phyloP scores from a whole-genome alignment of 2,888 invertebrate genomes.

The Formica aserva region DNA sequence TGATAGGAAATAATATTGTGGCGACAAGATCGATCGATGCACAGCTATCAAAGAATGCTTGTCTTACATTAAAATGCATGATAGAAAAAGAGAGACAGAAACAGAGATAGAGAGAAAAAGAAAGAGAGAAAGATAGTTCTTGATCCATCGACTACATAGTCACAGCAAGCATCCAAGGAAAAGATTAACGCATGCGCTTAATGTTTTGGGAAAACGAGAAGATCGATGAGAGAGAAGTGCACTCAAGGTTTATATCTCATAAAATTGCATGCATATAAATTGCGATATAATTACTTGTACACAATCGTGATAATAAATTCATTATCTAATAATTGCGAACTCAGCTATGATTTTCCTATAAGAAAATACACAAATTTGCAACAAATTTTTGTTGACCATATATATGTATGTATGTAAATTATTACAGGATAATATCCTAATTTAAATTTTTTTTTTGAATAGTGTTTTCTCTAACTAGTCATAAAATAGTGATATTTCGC shows the following conservation, averaged over 20 bases:
- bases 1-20: constrained; percentile 32
- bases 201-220: constrained; percentile 24
- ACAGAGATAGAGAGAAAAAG: neutral
- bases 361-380: neutral
- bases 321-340: neutral
- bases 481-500: neutral
- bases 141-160: neutral
- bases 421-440: neutral
- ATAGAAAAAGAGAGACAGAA: neutral
- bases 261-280: constrained; percentile 5
- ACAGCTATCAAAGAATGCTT: constrained; percentile 2
- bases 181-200: neutral
- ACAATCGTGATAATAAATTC: neutral
- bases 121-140: neutral
- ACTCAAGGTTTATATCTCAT: constrained; percentile 7
- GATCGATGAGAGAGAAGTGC: constrained; percentile 16
- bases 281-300: neutral
- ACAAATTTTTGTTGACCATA: neutral
- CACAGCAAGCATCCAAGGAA: neutral
- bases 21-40: constrained; percentile 17
- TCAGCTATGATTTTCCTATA: neutral
- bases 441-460: neutral
- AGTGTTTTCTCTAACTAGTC: neutral
- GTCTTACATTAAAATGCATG: constrained; percentile 27
- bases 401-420: neutral